Percentiles rank a stretch among this genome's conserved stretches.
Conservation (phyloP, 2,797 vertebrate genomes). For the Mormyrops attenuatus region DNA sequence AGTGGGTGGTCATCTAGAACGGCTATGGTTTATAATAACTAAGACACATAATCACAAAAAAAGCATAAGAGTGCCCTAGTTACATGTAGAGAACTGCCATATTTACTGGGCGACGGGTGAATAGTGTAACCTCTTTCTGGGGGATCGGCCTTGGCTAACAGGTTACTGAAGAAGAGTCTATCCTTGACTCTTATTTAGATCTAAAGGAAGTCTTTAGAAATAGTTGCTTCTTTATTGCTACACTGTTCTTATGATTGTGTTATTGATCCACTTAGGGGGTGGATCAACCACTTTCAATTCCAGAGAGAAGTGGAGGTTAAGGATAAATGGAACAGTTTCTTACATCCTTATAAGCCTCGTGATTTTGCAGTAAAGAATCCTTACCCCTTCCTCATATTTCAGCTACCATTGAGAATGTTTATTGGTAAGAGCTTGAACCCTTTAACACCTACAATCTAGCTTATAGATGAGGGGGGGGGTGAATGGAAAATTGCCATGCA, state of each 20-base stretch:
- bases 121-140: background rate
- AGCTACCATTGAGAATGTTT: background rate
- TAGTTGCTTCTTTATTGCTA: background rate
- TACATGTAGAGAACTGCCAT: background rate
- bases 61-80: no score
- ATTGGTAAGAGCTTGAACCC: background rate
- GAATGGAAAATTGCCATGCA: background rate
- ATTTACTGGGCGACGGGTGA: background rate
- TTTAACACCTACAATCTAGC: background rate
- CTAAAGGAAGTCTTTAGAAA: background rate
- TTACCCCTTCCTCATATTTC: background rate
- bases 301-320: background rate
- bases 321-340: background rate
- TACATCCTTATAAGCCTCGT: background rate
- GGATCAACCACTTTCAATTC: background rate
- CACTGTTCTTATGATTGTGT: background rate
- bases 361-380: background rate
- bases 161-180: background rate
- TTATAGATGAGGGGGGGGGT: background rate
- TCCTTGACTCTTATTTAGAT: background rate
- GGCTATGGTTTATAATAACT: background rate
- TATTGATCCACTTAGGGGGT: background rate
- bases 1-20: background rate
- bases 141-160: background rate
- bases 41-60: background rate